phyloP scores from a whole-genome alignment of 1,140 invertebrate species.

The Drosophila paulistorum region DNA sequence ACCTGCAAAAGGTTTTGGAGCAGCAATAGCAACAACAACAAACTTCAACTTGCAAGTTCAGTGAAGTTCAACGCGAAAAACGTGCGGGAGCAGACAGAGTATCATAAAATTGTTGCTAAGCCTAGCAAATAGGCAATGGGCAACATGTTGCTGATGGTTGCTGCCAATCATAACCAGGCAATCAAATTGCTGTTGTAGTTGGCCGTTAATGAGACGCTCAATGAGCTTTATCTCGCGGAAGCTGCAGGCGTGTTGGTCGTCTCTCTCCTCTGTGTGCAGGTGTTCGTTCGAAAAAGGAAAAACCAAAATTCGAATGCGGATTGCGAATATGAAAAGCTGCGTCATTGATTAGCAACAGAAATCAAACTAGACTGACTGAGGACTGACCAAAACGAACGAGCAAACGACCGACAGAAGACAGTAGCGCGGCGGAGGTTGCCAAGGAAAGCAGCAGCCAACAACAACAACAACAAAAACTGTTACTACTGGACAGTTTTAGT shows the following conservation, averaged over 20 bases:
- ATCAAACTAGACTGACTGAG: constrained; percentile 60
- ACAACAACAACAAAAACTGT: constrained; percentile 22
- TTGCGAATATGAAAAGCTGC: constrained; percentile 51
- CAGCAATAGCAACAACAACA: constrained; percentile 28
- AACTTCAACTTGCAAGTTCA: constrained; percentile 74
- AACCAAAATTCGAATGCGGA: constrained; percentile 3
- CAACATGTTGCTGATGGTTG: constrained; percentile 25
- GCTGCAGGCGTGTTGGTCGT: constrained; percentile 18
- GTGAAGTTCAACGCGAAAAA: constrained; percentile 79
- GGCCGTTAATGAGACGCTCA: constrained; percentile 63
- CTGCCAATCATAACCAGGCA: constrained; percentile 71
- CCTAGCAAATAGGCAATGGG: constrained; percentile 15
- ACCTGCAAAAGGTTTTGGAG: constrained; percentile 57
- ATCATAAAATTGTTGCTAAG: constrained; percentile 29
- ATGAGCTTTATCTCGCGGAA: constrained; percentile 66
- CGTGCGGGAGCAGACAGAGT: constrained; percentile 72
- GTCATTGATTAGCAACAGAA: constrained; percentile 70
- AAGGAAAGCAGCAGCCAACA: constrained; percentile 28
- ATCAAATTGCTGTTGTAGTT: constrained; percentile 62
- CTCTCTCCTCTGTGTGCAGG: constrained; percentile 47
- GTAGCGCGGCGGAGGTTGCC: background rate
- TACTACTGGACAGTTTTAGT: constrained; percentile 52
- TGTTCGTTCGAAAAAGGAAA: constrained; percentile 39
- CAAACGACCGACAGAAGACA: constrained; percentile 11
- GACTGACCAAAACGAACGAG: background rate